Evolutionary conservation across 1,140 invertebrate species (phyloP).

Genomic region (Drosophila truncata): DNA sequence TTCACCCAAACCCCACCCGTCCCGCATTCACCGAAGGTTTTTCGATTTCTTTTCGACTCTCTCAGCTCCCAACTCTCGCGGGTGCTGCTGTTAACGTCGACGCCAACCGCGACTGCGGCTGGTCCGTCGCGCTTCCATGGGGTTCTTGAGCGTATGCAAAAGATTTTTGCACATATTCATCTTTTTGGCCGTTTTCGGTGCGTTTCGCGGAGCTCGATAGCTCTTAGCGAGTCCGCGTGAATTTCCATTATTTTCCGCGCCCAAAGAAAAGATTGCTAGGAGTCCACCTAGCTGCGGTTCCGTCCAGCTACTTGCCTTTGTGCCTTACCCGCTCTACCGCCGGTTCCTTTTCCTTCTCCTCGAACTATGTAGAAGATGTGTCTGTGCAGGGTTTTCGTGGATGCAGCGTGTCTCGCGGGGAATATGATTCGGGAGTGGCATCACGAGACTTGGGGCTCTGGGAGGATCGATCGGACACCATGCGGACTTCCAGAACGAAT

Average conservation of each 20-base stretch:
- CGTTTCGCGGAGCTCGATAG: slow-evolving; percentile 80
- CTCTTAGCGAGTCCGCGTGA: slow-evolving; percentile 51
- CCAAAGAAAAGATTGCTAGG: slow-evolving; percentile 53
- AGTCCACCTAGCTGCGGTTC: slow-evolving; percentile 1
- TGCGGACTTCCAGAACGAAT: not conserved
- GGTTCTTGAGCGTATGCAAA: slow-evolving; percentile 85
- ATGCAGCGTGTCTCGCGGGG: not conserved
- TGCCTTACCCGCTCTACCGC: not conserved
- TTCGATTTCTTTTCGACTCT: slow-evolving; percentile 54
- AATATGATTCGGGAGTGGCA: not conserved
- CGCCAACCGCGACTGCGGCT: slow-evolving; percentile 49
- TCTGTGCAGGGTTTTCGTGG: not conserved
- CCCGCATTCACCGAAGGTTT: slow-evolving; percentile 14
- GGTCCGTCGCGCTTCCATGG: slow-evolving; percentile 69
- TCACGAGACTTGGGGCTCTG: too few species aligned
- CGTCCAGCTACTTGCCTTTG: slow-evolving; percentile 5
- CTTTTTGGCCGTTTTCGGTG: slow-evolving; percentile 85
- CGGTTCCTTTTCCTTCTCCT: not conserved
- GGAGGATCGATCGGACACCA: not conserved
- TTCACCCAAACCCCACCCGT: not conserved
- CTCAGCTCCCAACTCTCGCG: slow-evolving; percentile 30
- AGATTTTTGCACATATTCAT: slow-evolving; percentile 85
- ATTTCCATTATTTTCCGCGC: slow-evolving; percentile 70
- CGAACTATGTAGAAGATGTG: not conserved
- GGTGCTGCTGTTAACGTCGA: slow-evolving; percentile 43